phyloP scores from a whole-genome alignment of 2,797 vertebrate species.

The Oreochromis grahami region DNA sequence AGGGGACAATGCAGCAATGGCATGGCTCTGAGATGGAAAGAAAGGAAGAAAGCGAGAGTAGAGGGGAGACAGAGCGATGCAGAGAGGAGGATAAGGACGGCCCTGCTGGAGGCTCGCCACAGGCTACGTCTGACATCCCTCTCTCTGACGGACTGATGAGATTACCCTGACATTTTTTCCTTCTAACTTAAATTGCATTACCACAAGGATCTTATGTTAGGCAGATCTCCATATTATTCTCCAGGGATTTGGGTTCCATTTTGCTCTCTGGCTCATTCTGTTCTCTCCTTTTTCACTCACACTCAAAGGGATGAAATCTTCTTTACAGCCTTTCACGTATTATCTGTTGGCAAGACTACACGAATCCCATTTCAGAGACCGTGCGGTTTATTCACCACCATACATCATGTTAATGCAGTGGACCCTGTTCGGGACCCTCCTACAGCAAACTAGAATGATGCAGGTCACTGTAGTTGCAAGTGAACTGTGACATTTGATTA shows the following conservation, averaged over 20 bases:
- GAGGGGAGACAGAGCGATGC: slow-evolving; percentile 56
- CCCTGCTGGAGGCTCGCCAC: slow-evolving; percentile 76
- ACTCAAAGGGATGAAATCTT: slow-evolving; percentile 56
- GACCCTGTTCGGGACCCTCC: not conserved
- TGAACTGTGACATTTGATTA: slow-evolving; percentile 60
- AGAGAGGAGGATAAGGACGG: slow-evolving; percentile 63
- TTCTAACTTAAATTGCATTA: slow-evolving; percentile 78
- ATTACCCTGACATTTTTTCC: slow-evolving; percentile 77
- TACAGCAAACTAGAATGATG: slow-evolving; percentile 6
- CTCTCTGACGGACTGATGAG: slow-evolving; percentile 82
- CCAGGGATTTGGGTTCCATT: slow-evolving; percentile 64
- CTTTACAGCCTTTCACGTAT: slow-evolving; percentile 55
- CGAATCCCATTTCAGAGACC: slow-evolving; percentile 41
- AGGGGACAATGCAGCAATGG: slow-evolving; percentile 28
- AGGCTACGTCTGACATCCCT: slow-evolving; percentile 80
- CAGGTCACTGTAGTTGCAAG: slow-evolving; percentile 30
- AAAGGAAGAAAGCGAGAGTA: slow-evolving; percentile 39
- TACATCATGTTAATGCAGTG: slow-evolving; percentile 11
- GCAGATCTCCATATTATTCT: slow-evolving; percentile 73
- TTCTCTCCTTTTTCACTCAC: slow-evolving; percentile 37
- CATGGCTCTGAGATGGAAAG: slow-evolving; percentile 39
- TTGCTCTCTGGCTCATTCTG: slow-evolving; percentile 50
- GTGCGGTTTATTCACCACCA: not conserved
- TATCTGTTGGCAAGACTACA: slow-evolving; percentile 35
- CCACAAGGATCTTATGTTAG: slow-evolving; percentile 72